phyloP scores from a whole-genome alignment of 2,888 invertebrate species.

The Eupithecia dodoneata region DNA sequence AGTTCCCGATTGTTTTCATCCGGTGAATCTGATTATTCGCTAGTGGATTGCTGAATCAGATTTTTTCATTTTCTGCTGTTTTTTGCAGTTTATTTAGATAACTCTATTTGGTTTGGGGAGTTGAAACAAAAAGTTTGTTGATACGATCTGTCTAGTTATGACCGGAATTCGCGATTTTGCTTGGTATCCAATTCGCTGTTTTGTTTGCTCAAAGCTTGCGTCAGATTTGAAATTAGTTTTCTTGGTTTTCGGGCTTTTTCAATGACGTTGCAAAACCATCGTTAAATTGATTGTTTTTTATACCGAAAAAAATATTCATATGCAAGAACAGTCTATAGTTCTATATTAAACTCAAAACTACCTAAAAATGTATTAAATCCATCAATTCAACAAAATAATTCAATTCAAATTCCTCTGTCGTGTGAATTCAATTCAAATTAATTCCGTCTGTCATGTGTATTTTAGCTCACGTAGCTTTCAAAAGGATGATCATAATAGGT shows the following conservation, averaged over 20 bases:
- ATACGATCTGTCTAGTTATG: not conserved
- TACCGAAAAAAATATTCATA: too few species aligned
- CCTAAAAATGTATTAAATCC: too few species aligned
- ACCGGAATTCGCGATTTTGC: not conserved
- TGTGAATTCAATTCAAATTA: too few species aligned
- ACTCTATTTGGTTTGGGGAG: not conserved
- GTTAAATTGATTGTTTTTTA: not conserved
- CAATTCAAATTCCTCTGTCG: too few species aligned
- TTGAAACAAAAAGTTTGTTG: not conserved
- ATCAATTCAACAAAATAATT: too few species aligned
- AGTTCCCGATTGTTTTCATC: slow-evolving; percentile 51
- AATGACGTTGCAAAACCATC: not conserved
- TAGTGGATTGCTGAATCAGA: slow-evolving; percentile 31
- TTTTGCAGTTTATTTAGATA: slow-evolving; percentile 10
- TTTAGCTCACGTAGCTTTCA: too few species aligned
- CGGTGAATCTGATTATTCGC: slow-evolving; percentile 43
- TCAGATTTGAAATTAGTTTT: not conserved
- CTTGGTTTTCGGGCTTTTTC: not conserved
- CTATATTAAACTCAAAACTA: too few species aligned
- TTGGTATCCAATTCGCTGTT: not conserved
- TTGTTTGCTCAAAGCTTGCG: not conserved
- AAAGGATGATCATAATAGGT: too few species aligned
- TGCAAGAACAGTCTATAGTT: too few species aligned
- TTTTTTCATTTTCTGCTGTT: slow-evolving; percentile 26
- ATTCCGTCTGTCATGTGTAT: too few species aligned